Evolutionary conservation across 2,888 invertebrate genomes (phyloP).

Genomic region (Meiosimyza platycephala): DNA sequence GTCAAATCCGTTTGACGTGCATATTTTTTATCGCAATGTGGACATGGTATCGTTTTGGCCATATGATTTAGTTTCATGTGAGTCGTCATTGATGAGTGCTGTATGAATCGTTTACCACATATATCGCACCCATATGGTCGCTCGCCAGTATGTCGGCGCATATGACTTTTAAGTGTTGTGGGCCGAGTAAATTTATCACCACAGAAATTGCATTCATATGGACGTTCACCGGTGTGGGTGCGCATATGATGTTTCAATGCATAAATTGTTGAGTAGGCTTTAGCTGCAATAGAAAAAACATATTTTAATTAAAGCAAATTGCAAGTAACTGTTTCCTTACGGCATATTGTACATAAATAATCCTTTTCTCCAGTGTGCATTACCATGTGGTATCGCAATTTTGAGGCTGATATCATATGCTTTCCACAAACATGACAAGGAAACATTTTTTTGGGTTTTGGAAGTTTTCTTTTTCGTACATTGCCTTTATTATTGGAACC

Average conservation of each 20-base stretch:
- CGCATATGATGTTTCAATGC: conserved; percentile 57
- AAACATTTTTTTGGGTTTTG: conserved; percentile 52
- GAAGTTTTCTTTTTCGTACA: conserved; percentile 44
- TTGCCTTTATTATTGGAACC: conserved; percentile 29
- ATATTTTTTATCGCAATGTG: conserved; percentile 60
- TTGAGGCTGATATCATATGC: conserved; percentile 53
- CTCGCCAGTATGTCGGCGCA: conserved; percentile 59
- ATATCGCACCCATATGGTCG: conserved; percentile 58
- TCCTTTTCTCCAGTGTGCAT: conserved; percentile 59
- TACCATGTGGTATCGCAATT: conserved; percentile 54
- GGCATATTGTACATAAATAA: conserved; percentile 55
- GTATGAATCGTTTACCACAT: conserved; percentile 59
- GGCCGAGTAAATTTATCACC: conserved; percentile 56
- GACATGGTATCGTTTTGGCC: conserved; percentile 58
- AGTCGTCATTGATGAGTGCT: conserved; percentile 59
- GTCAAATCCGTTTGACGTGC: conserved; percentile 58
- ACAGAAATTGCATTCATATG: conserved; percentile 57
- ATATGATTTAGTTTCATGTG: conserved; percentile 60
- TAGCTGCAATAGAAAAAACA: conserved; percentile 45
- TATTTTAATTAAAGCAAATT: neutral
- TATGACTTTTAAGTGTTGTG: conserved; percentile 57
- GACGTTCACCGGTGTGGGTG: conserved; percentile 57
- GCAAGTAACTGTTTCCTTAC: conserved; percentile 46
- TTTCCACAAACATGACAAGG: conserved; percentile 53
- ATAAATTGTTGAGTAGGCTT: conserved; percentile 57